A percentile compares a stretch with the other conserved stretches of the same genome.
These are phyloP conservation scores for Malurus melanocephalus DNA, from an alignment of 2,113 vertebrate genomes.

Conservation along the genomic window DNA sequence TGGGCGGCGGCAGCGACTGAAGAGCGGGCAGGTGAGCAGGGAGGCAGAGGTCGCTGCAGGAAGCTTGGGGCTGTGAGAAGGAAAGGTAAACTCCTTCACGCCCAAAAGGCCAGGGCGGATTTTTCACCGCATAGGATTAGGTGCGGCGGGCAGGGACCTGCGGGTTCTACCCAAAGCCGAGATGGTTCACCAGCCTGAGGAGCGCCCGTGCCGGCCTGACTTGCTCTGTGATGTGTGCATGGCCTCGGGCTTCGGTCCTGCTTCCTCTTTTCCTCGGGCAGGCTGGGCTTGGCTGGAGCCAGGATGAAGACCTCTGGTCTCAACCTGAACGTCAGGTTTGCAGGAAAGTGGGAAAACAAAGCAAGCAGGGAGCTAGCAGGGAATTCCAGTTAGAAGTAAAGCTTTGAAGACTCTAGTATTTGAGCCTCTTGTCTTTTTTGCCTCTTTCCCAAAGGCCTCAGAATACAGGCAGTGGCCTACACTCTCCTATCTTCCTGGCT, in stretches of 20 bases:
- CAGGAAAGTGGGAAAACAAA: neutral
- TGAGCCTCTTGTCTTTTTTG: neutral
- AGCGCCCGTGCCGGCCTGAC: rapidly evolving
- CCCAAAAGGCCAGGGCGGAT: neutral
- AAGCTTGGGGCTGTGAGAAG: neutral
- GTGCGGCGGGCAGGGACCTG: neutral
- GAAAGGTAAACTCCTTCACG: neutral
- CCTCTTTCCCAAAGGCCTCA: neutral
- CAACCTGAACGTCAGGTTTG: rapidly evolving
- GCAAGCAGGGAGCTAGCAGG: neutral
- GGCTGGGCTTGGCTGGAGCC: neutral
- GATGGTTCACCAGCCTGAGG: neutral
- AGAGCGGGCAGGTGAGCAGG: neutral
- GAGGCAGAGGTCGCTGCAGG: too few relatives aligned
- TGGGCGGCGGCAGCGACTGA: neutral
- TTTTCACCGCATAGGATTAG: rapidly evolving
- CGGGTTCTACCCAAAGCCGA: neutral
- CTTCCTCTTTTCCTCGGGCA: neutral
- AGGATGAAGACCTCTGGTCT: neutral
- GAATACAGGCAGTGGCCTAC: rapidly evolving
- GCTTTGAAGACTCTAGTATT: neutral
- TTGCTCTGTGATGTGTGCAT: rapidly evolving
- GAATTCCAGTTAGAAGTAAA: neutral
- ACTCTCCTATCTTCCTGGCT: neutral
- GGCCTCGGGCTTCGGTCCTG: rapidly evolving